Percentiles rank a stretch among this genome's conserved stretches.
These are phyloP conservation scores for Drosophila percnosoma DNA, from an alignment of 2,888 invertebrate species.

Conservation along the genomic window DNA sequence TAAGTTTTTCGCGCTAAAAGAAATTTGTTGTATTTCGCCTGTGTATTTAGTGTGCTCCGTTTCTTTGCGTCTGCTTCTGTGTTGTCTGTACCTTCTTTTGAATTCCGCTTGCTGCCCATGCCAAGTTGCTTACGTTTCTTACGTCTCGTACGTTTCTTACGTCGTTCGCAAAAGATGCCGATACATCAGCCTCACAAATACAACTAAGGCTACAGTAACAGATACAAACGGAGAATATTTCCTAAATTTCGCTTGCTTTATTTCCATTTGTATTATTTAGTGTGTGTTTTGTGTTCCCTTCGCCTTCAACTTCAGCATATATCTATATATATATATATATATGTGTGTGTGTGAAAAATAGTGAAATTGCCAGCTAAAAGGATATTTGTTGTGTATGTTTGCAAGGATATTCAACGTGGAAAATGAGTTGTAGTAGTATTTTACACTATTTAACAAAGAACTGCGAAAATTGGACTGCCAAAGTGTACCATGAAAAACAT, in stretches of 20 bases:
- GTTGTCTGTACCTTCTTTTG: constrained; percentile 38
- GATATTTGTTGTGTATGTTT: constrained; percentile 17
- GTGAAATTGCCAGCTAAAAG: constrained; percentile 12
- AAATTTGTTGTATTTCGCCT: constrained; percentile 46
- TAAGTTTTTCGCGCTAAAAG: constrained; percentile 71
- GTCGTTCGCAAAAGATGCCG: constrained; percentile 50
- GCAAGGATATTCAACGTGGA: constrained; percentile 9
- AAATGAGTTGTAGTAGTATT: constrained; percentile 9
- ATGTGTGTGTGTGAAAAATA: neutral
- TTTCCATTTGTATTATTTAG: constrained; percentile 50
- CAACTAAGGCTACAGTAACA: constrained; percentile 4
- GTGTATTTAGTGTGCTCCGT: constrained; percentile 35
- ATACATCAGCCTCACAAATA: constrained; percentile 56
- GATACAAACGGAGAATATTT: constrained; percentile 38
- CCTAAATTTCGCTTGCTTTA: constrained; percentile 47
- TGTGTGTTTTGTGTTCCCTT: constrained; percentile 53
- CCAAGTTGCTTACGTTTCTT: constrained; percentile 25
- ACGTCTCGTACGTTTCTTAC: constrained; percentile 12
- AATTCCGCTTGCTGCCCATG: constrained; percentile 28
- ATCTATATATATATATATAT: neutral
- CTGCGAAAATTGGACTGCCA: neutral
- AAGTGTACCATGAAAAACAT: neutral
- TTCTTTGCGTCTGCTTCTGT: constrained; percentile 39
- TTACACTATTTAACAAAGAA: neutral
- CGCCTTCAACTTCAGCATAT: constrained; percentile 18